Conservation (phyloP, 2,797 vertebrate species). For the Phoeniculus purpureus region DNA sequence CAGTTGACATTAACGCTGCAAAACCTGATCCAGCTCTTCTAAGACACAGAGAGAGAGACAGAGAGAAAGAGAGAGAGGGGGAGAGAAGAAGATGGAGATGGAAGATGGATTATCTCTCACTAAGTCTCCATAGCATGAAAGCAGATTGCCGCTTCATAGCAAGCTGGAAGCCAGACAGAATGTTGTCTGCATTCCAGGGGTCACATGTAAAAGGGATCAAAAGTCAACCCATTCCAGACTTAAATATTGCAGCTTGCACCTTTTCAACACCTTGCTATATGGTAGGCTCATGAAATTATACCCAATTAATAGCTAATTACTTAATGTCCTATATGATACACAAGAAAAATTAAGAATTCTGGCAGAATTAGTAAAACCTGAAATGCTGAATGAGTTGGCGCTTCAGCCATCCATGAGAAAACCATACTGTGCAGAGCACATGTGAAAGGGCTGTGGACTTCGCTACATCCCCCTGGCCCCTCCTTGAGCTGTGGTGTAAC, state of each 20-base stretch:
- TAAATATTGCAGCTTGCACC: not conserved
- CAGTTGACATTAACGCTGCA: too few species aligned
- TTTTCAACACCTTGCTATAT: not conserved
- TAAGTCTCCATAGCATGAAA: too few species aligned
- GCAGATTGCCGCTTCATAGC: too few species aligned
- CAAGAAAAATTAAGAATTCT: not conserved
- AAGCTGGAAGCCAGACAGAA: too few species aligned
- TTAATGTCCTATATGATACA: not conserved
- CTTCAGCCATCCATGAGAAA: not conserved
- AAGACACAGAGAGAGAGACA: too few species aligned
- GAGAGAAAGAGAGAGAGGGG: too few species aligned
- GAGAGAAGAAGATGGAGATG: too few species aligned
- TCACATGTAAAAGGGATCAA: too few species aligned
- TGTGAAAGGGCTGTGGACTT: not conserved
- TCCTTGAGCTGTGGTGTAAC: not conserved
- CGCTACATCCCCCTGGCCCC: accelerated
- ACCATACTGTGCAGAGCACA: not conserved
- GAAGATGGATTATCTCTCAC: too few species aligned
- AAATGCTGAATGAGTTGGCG: not conserved
- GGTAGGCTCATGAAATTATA: not conserved
- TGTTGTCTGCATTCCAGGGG: too few species aligned
- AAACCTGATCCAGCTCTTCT: too few species aligned
- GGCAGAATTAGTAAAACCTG: not conserved
- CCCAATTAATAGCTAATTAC: not conserved
- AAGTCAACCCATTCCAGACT: not conserved